Base-by-base conservation (phyloP, 23 tunicate species). In the Styela plicata region DNA sequence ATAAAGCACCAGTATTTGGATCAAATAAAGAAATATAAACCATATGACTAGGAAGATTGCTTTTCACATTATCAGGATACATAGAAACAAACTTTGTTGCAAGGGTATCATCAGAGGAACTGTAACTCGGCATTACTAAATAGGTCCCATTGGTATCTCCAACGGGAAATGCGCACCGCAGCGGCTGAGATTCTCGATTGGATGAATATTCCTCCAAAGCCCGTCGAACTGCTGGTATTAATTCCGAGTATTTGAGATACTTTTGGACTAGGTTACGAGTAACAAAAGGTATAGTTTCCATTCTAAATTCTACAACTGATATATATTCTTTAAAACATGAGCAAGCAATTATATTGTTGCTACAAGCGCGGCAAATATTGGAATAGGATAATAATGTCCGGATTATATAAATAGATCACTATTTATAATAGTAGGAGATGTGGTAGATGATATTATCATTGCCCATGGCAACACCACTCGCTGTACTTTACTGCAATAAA, bases 101-200 rank as follows among this genome's bases (percentile, higher is more conserved):
- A 5, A 76, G 64, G 27, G 66, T 53, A 25, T 76, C 53, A 57
- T 44, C 31, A 25, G 81, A 1, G 1, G 66, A 5, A 27, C 81
- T 76, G 81, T 76, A 76, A 31, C 81, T 76, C 24, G 81, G 81
- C 81, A 76, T 76, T 21, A 67, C 53, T 44, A 76, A 24, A 1
- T 36, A 21, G 18, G 81, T 76, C 19, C 81, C 81, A 44, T 76
- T 76, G 21, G 64, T 20, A 22, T 44, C 31, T 0, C 63, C 63
- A 0, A 76, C 64, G 5, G 52, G 27, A 18, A 53, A 22, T 7
- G 66, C 25, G 1, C 28, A 17, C 0, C 81, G 64, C 30, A 76
- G 44, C 19, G 81, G 81, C 65, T 76, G 81, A 24, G 17, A 26
- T 16, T 69, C 36, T 53, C 66, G 36, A 25, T 76, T 76, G 20